phyloP scores from a whole-genome alignment of 1,140 invertebrate genomes.

The Drosophila pruinosa region DNA sequence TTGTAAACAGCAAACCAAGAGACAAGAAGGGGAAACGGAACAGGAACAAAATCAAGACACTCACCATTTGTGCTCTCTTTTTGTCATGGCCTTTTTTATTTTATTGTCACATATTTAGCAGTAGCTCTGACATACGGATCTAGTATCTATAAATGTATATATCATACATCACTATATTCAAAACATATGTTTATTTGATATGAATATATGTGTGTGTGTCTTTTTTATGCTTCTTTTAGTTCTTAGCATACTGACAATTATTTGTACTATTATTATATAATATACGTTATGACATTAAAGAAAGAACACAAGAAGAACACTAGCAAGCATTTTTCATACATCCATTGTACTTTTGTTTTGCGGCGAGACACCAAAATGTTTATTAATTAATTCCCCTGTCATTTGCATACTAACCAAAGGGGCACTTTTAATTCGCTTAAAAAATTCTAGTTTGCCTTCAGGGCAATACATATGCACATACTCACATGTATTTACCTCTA shows the following conservation, averaged over 20 bases:
- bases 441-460: too few species aligned
- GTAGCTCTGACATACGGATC: not conserved
- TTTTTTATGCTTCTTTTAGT: conserved; percentile 11
- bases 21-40: not conserved
- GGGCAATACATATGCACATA: too few species aligned
- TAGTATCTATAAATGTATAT: not conserved
- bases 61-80: not conserved
- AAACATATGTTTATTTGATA: not conserved
- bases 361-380: too few species aligned
- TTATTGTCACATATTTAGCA: not conserved
- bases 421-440: too few species aligned
- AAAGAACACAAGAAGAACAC: not conserved
- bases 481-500: too few species aligned
- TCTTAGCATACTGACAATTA: conserved; percentile 20
- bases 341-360: too few species aligned
- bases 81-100: not conserved
- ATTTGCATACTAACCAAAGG: too few species aligned
- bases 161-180: not conserved
- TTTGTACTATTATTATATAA: conserved; percentile 16
- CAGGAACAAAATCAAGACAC: conserved; percentile 3
- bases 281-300: conserved; percentile 33
- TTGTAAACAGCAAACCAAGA: conserved; percentile 4
- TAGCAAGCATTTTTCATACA: not conserved
- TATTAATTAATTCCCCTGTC: too few species aligned
- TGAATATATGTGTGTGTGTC: not conserved